phyloP scores from a whole-genome alignment of 2,888 invertebrate species.

The Taenaris catops region DNA sequence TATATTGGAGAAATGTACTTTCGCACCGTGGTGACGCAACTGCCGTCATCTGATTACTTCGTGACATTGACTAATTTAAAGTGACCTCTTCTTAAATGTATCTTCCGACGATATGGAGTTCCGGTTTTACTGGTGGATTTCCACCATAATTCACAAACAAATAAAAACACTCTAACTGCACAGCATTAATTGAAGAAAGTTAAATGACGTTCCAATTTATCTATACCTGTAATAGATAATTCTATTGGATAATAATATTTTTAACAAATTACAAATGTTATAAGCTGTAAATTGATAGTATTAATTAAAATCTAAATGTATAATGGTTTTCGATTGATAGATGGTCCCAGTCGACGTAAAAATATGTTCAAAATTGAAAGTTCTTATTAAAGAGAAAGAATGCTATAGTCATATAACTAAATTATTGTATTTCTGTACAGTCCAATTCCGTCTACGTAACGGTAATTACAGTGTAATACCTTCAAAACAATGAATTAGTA shows the following conservation, averaged over 20 bases:
- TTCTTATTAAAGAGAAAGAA: too few relatives aligned
- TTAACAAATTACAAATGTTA: too few relatives aligned
- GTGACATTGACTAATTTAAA: slow-evolving; percentile 18
- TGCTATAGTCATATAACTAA: slow-evolving; percentile 1
- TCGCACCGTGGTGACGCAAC: slow-evolving; percentile 29
- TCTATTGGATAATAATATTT: too few relatives aligned
- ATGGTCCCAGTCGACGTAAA: too few relatives aligned
- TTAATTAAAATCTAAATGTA: too few relatives aligned
- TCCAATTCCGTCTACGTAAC: slow-evolving; percentile 4
- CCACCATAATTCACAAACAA: slow-evolving; percentile 10
- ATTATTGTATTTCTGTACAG: slow-evolving; percentile 1
- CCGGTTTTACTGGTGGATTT: slow-evolving; percentile 6
- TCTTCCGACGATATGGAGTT: not conserved
- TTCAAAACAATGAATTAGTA: slow-evolving; percentile 22
- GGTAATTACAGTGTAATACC: slow-evolving; percentile 13
- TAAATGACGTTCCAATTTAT: too few relatives aligned
- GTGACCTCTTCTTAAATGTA: slow-evolving; percentile 13
- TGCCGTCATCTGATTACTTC: slow-evolving; percentile 24
- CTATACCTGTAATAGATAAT: too few relatives aligned
- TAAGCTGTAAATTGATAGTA: too few relatives aligned
- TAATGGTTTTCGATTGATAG: too few relatives aligned
- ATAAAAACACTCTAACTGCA: slow-evolving; percentile 6
- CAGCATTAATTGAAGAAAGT: slow-evolving; percentile 2
- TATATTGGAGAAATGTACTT: slow-evolving; percentile 34
- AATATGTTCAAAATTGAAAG: too few relatives aligned